phyloP scores from a whole-genome alignment of 1,140 invertebrate species.

The Zaprionus lachaisei region DNA sequence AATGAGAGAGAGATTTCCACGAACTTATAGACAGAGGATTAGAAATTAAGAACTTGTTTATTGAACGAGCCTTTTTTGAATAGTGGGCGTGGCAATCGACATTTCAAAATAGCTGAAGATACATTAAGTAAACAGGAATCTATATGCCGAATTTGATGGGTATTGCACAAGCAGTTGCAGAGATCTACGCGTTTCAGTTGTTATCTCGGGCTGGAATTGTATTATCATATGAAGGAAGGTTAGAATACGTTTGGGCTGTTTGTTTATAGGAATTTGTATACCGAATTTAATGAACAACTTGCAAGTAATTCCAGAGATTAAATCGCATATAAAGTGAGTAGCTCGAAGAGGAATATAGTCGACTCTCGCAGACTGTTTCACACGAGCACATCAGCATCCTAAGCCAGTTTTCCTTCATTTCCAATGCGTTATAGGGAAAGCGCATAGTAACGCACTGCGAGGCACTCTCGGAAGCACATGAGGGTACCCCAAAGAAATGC shows the following conservation, averaged over 20 bases:
- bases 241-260: background rate
- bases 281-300: background rate
- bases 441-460: background rate
- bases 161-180: background rate
- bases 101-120: no score
- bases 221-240: background rate
- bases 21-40: background rate
- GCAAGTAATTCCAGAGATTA: background rate
- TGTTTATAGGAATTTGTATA: background rate
- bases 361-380: background rate
- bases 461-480: background rate
- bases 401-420: background rate
- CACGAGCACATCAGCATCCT: background rate
- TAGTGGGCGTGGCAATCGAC: background rate
- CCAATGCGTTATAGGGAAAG: background rate
- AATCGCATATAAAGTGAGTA: background rate
- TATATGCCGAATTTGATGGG: background rate
- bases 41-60: slow-evolving; percentile 9
- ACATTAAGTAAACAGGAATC: no score
- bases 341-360: no score
- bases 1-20: slow-evolving; percentile 28
- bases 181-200: background rate
- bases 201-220: background rate
- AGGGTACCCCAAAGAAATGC: background rate
- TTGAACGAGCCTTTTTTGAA: background rate